Evolutionary conservation across 2,113 vertebrate species (phyloP).

Genomic region (Silurus glanis): DNA sequence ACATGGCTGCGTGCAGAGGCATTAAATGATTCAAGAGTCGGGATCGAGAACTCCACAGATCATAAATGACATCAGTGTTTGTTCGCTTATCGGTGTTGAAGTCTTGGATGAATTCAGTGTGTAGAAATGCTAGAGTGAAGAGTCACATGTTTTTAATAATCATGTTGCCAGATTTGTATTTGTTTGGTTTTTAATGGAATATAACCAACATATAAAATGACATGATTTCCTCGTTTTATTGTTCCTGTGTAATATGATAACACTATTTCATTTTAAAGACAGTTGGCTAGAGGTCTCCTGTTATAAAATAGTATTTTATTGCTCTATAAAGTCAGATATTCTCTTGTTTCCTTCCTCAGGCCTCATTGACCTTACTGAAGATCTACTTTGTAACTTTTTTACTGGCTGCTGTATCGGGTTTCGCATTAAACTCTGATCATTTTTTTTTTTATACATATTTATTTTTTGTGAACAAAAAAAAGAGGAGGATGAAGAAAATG

Average conservation of each 20-base stretch:
- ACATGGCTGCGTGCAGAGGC: background rate
- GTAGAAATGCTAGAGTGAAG: background rate
- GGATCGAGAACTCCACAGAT: conserved; percentile 20
- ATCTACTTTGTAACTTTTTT: conserved; percentile 37
- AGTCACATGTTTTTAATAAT: background rate
- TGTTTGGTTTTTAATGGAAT: background rate
- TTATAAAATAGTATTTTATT: conserved; percentile 48
- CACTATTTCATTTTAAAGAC: conserved; percentile 19
- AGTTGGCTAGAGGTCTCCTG: conserved; percentile 19
- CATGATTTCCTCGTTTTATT: conserved; percentile 17
- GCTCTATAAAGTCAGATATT: conserved; percentile 53
- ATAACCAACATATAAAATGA: background rate
- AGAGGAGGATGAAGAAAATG: background rate
- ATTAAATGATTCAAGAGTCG: conserved; percentile 20
- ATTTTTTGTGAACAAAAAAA: background rate
- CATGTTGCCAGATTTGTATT: background rate
- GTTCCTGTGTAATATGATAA: conserved; percentile 22
- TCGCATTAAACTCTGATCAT: background rate
- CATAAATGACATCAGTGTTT: conserved; percentile 30
- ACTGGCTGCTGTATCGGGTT: conserved; percentile 37
- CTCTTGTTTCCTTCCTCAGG: conserved; percentile 43
- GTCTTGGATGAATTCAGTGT: background rate
- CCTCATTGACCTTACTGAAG: conserved; percentile 41
- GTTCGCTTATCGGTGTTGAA: background rate
- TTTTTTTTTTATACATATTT: background rate